phyloP scores from a whole-genome alignment of 2,797 vertebrate genomes.

The Xenopus petersii region DNA sequence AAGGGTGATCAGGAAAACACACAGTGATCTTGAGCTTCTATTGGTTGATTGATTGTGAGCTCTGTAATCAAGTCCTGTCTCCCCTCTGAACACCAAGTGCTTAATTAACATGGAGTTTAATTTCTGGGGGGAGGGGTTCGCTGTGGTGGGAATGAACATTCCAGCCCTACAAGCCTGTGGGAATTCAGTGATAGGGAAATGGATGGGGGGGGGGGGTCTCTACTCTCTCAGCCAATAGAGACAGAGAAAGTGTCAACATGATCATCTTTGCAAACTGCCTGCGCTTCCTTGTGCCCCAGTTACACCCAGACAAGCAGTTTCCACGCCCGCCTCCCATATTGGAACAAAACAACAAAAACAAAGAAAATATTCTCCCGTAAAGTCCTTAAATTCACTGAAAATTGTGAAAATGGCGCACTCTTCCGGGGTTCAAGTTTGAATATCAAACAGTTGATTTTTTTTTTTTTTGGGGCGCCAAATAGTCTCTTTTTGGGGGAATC shows the following conservation, averaged over 20 bases:
- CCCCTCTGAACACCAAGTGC: not conserved
- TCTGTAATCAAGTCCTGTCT: not conserved
- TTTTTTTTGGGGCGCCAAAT: slow-evolving; percentile 57
- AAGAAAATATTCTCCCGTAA: slow-evolving; percentile 79
- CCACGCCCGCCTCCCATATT: not conserved
- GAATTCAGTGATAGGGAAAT: too few species aligned
- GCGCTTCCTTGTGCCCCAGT: too few species aligned
- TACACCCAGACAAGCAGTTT: too few species aligned
- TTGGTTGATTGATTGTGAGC: not conserved
- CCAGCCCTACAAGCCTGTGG: too few species aligned
- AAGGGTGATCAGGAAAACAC: too few species aligned
- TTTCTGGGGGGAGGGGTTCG: too few species aligned
- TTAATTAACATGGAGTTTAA: not conserved
- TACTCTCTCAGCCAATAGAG: too few species aligned
- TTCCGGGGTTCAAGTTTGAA: slow-evolving; percentile 94
- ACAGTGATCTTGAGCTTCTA: too few species aligned
- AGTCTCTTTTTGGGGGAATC: slow-evolving; percentile 56
- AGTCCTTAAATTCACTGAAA: slow-evolving; percentile 99
- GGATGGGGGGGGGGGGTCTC: too few species aligned
- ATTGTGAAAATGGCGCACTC: slow-evolving; percentile 92
- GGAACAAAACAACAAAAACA: slow-evolving; percentile 10
- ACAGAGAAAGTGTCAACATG: too few species aligned
- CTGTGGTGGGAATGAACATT: too few species aligned
- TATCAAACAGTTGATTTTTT: slow-evolving; percentile 98
- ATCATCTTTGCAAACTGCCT: too few species aligned